Evolutionary conservation across 2,888 invertebrate genomes (phyloP).

Genomic region (Nomada fucata): DNA sequence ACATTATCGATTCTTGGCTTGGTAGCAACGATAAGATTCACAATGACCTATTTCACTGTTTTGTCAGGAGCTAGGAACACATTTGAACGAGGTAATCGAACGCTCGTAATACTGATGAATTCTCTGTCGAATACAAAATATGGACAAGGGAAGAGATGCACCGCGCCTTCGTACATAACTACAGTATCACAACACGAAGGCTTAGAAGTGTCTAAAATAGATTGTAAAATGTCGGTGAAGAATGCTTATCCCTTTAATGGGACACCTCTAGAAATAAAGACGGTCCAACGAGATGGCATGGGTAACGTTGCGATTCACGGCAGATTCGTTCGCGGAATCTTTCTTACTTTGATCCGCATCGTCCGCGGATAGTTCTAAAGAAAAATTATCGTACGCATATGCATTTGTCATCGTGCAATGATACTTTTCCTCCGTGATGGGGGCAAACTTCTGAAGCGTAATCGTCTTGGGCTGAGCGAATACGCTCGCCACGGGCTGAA

Average conservation of each 20-base stretch:
- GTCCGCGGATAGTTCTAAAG: slow-evolving; percentile 72
- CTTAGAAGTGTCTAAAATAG: not conserved
- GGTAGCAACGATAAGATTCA: not conserved
- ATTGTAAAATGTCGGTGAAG: not conserved
- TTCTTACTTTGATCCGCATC: slow-evolving; percentile 45
- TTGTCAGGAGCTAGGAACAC: slow-evolving; percentile 25
- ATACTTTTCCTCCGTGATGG: slow-evolving; percentile 74
- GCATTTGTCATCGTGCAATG: slow-evolving; percentile 66
- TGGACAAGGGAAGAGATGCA: not conserved
- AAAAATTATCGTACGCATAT: slow-evolving; percentile 77
- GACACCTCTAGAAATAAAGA: slow-evolving; percentile 57
- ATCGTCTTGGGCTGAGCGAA: slow-evolving; percentile 65
- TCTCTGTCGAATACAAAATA: slow-evolving; percentile 6
- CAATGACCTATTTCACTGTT: not conserved
- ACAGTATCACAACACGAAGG: slow-evolving; percentile 44
- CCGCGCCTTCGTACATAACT: slow-evolving; percentile 7
- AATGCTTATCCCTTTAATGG: not conserved
- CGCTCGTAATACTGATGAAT: slow-evolving; percentile 60
- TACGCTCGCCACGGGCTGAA: slow-evolving; percentile 30
- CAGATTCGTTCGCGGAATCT: not conserved
- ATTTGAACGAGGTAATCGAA: slow-evolving; percentile 44
- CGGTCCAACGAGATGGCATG: slow-evolving; percentile 67
- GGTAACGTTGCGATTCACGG: slow-evolving; percentile 26
- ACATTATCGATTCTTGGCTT: not conserved
- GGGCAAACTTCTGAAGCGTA: slow-evolving; percentile 72